These are phyloP conservation scores for Sycophaga agraensis DNA, from an alignment of 1,140 invertebrate species.

Conservation along the genomic window DNA sequence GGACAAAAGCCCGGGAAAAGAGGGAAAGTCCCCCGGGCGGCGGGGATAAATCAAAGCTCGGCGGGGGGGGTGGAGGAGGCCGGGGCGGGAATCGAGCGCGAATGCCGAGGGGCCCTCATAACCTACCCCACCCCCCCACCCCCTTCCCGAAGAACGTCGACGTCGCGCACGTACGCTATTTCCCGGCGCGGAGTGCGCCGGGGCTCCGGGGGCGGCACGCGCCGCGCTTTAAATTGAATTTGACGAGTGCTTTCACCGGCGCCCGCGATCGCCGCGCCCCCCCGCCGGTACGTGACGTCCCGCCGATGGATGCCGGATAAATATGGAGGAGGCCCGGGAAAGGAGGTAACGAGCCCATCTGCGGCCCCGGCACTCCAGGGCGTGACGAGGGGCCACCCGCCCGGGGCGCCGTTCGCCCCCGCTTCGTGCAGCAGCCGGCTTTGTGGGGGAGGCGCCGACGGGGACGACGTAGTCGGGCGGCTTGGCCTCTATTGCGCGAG, in stretches of 20 bases:
- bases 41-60: background rate
- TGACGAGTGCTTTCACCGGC: constrained; percentile 2
- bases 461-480: no score
- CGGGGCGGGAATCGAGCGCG: constrained; percentile 20
- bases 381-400: no score
- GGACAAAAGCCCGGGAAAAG: no score
- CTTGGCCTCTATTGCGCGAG: no score
- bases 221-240: constrained; percentile 11
- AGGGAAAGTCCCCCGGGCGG: background rate
- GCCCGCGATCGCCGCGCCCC: background rate
- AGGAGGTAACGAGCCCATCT: background rate
- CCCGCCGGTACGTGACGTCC: background rate
- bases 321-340: background rate
- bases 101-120: constrained; percentile 17
- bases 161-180: background rate
- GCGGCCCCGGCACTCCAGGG: no score
- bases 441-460: no score
- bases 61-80: constrained; percentile 1
- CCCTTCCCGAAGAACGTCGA: background rate
- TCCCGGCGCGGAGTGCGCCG: background rate
- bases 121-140: constrained; percentile 15
- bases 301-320: background rate
- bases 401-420: no score
- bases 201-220: background rate
- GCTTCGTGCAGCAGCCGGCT: no score